phyloP scores from a whole-genome alignment of 1,140 invertebrate genomes.

The Bradynema listronoti region DNA sequence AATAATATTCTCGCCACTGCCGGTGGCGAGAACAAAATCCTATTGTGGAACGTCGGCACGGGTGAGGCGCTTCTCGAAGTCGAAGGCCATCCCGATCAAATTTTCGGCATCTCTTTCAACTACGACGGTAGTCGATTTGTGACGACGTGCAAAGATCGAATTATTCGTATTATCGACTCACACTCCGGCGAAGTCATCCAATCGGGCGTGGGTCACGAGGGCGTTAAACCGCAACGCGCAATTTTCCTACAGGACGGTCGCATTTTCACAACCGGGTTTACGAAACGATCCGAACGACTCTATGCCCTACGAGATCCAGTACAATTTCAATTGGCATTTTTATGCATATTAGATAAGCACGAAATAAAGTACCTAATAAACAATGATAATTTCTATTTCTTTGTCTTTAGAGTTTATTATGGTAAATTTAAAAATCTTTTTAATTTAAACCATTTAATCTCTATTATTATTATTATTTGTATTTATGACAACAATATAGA shows the following conservation, averaged over 20 bases:
- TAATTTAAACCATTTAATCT: too few relatives aligned
- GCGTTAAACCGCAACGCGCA: conserved; percentile 85
- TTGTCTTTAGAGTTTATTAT: too few relatives aligned
- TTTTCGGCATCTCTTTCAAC: conserved; percentile 83
- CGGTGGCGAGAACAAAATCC: conserved; percentile 54
- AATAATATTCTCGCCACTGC: conserved; percentile 72
- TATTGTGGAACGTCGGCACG: conserved; percentile 79
- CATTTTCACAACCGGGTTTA: conserved; percentile 81
- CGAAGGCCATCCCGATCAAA: conserved; percentile 78
- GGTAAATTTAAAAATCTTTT: too few relatives aligned
- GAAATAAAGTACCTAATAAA: too few relatives aligned
- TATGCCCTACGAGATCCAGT: conserved; percentile 74
- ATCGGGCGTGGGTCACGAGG: conserved; percentile 74
- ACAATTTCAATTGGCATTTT: too few relatives aligned
- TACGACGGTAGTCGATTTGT: conserved; percentile 79
- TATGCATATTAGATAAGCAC: too few relatives aligned
- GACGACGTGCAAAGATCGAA: conserved; percentile 88
- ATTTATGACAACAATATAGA: conserved; percentile 17
- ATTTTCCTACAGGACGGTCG: conserved; percentile 73
- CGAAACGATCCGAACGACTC: conserved; percentile 72
- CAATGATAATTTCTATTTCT: too few relatives aligned
- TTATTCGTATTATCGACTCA: conserved; percentile 79
- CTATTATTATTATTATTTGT: conserved; percentile 25
- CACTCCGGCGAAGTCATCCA: conserved; percentile 72
- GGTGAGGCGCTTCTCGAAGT: conserved; percentile 79